Base-by-base conservation (phyloP, 2,888 invertebrate genomes). In the Pemphredon lugubris region DNA sequence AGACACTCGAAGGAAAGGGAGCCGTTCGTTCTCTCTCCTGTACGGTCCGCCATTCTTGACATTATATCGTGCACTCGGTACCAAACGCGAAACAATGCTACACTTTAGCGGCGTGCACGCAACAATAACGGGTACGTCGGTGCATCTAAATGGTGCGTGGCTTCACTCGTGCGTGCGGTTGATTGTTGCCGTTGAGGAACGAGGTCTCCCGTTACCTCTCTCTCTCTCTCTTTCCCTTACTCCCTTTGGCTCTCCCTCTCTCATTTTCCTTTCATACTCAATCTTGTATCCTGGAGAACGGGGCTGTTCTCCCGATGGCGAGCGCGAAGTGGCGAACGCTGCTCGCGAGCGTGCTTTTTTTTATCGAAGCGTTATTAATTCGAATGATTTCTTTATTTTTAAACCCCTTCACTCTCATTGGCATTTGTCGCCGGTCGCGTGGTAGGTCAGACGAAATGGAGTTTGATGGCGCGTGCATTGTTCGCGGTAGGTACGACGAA, bases 1-100 rank as follows among this genome's bases (percentile, higher is more conserved):
- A 64, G 67, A 59, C 65, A 61, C 66, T 64, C 58, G 63, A 67
- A 3, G 39, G 13, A 42, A 61, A 39, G 32, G 20, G 48, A 63
- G 51, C 51, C 51, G 50, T 30, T n/a, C n/a, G n/a, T n/a, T n/a
- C n/a, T n/a, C n/a, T n/a, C 30, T 44, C 45, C 50, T 23, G 30
- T 32, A 37, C 20, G 34, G 30, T 67, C 40, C 34, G 39, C 50
- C 48, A 26, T 66, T 53, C 16, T 40, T n/a, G 48, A n/a, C 18
- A 39, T 57, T 57, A 18, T 44, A 13, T 37, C 34, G 32, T 47
- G n/a, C 32, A 44, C 59, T 69, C 30, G 39, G 16, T 23, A 26
- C 4, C 39, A 54, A 57, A 63, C 45, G 11, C 45, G 68, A 79
- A 81, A 81, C 81, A 81, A 81, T 76, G 74, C 70, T 68, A 73